Base-by-base conservation (phyloP, 1,140 invertebrate species). In the Cyclina sinensis region DNA sequence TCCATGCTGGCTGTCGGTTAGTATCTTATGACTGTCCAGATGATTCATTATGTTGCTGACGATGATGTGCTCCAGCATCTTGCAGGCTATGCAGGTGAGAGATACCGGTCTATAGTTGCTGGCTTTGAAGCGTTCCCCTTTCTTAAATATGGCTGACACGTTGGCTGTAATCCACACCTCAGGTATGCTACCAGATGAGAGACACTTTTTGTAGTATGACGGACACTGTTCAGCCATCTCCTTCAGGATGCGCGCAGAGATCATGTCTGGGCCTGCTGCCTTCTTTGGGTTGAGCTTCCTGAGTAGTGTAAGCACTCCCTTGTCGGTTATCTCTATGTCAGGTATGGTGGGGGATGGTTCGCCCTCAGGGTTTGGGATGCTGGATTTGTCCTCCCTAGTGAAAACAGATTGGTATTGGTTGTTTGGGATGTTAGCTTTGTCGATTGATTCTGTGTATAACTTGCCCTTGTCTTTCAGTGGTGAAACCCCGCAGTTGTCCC, bases 1-100 rank as follows among this genome's bases (percentile, higher is more conserved):
- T 2, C 88, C 88, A 70, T 89, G 88, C n/a, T 89, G 88, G 74
- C 32, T 39, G 37, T 87, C 74, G 46, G 82, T 39, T 3, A 87
- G 48, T 73, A 62, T 62, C 24, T 76, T 79, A 68, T 78, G 62
- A 18, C n/a, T 21, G n/a, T 68, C 62, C 4, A 70, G 65, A 35
- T 68, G 81, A 24, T 37, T 43, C 43, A 62, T 35, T 21, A 43
- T 81, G 32, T 57, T 14, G 30, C n/a, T 59, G 21, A 35, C 14
- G 27, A 82, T 68, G 30, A 82, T 82, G 43, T 82, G 59, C 46
- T 82, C 80, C 4, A 82, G 62, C 3, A 70, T 2, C n/a, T 84
- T 84, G 46, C 81, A 68, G 35, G 21, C 48, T 46, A 84, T 18
- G 27, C 32, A 0, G 1, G 81, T 84, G 1, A 84, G 62, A 18